Conservation (phyloP, 2,888 invertebrate species). For the Tipula vernalis region DNA sequence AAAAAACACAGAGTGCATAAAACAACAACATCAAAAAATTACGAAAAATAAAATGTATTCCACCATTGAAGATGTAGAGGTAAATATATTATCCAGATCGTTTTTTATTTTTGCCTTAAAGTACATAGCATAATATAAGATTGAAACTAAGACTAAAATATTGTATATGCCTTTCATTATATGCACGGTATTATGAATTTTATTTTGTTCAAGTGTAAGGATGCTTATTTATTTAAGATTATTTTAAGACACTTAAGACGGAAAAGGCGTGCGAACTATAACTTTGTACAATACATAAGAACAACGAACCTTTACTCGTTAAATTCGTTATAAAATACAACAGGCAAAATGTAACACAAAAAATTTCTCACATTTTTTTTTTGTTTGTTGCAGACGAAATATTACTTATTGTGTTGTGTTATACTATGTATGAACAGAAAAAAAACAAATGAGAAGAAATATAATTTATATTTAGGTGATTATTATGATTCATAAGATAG, state of each 20-base stretch:
- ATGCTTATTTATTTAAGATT: background rate
- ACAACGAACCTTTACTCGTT: background rate
- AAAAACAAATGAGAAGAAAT: background rate
- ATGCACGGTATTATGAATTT: background rate
- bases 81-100: background rate
- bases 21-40: background rate
- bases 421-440: background rate
- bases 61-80: background rate
- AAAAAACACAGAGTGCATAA: background rate
- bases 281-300: background rate
- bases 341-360: background rate
- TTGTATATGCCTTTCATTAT: background rate
- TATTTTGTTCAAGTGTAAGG: background rate
- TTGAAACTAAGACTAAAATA: background rate
- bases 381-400: background rate
- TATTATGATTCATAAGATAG: background rate
- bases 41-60: background rate
- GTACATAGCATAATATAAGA: background rate
- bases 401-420: background rate
- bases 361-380: background rate
- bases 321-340: background rate
- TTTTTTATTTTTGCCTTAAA: background rate
- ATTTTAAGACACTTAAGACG: background rate
- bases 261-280: background rate
- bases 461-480: background rate